phyloP scores from a whole-genome alignment of 2,888 invertebrate genomes.

The Conchocele bisecta region DNA sequence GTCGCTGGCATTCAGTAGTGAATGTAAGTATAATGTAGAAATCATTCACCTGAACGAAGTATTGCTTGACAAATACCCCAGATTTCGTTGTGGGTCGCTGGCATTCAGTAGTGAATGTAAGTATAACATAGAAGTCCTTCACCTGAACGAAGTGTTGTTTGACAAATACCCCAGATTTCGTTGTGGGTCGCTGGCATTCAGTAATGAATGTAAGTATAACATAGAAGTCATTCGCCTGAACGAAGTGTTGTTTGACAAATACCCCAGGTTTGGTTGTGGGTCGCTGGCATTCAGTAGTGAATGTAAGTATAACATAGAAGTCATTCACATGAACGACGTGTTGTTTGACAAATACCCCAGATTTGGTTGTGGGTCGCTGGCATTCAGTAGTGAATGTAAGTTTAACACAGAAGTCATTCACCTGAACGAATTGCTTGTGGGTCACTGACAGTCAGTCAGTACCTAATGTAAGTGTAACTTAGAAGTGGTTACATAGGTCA shows the following conservation, averaged over 20 bases:
- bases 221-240: constrained; percentile 58
- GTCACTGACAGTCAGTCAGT: constrained; percentile 1
- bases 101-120: neutral
- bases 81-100: constrained; percentile 58
- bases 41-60: constrained; percentile 57
- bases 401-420: constrained; percentile 44
- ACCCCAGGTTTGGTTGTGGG: constrained; percentile 62
- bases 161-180: constrained; percentile 66
- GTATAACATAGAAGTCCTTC: constrained; percentile 44
- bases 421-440: constrained; percentile 64
- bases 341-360: constrained; percentile 63
- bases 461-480: neutral
- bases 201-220: neutral
- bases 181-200: constrained; percentile 20
- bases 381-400: neutral
- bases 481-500: neutral
- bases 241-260: constrained; percentile 59
- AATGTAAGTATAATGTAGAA: constrained; percentile 26
- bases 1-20: neutral
- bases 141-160: constrained; percentile 60
- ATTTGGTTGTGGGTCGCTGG: constrained; percentile 54
- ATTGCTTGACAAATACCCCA: constrained; percentile 60
- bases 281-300: constrained; percentile 1
- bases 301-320: constrained; percentile 29
- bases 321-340: constrained; percentile 56